Percentiles rank a stretch among this genome's conserved stretches.
Conservation (phyloP, 2,113 vertebrate genomes). For the Tretioscincus oriximinensis region DNA sequence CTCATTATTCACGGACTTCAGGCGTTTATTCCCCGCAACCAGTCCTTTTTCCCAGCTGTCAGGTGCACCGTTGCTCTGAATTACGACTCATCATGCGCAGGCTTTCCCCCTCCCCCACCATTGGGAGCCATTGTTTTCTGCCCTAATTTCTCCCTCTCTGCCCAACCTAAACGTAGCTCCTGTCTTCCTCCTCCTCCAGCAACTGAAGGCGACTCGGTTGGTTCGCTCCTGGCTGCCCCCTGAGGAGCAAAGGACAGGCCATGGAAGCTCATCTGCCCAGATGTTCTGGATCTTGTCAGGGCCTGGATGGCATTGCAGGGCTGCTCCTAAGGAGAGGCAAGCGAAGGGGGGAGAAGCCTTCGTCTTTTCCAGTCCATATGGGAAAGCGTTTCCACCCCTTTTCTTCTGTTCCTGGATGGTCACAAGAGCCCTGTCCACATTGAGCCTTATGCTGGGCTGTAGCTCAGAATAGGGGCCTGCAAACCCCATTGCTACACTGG, state of each 20-base stretch:
- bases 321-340: no score
- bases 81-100: no score
- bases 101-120: not conserved
- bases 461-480: no score
- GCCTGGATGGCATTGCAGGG: not conserved
- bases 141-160: not conserved
- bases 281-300: not conserved
- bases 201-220: slow-evolving; percentile 13
- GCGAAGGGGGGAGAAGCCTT: not conserved
- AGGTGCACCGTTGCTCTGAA: not conserved
- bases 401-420: no score
- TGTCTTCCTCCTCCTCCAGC: not conserved
- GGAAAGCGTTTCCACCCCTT: no score
- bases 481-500: no score
- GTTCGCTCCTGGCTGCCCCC: not conserved
- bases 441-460: no score
- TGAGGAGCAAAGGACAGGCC: not conserved
- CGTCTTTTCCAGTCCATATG: not conserved
- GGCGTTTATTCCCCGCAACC: no score
- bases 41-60: not conserved
- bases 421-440: no score
- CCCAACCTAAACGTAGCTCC: not conserved
- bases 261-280: not conserved
- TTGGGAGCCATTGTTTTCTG: slow-evolving; percentile 18
- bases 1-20: no score